A percentile compares a stretch with the other conserved stretches of the same genome.
Conservation (phyloP, 2,113 vertebrate genomes). For the Hiodon tergisus region DNA sequence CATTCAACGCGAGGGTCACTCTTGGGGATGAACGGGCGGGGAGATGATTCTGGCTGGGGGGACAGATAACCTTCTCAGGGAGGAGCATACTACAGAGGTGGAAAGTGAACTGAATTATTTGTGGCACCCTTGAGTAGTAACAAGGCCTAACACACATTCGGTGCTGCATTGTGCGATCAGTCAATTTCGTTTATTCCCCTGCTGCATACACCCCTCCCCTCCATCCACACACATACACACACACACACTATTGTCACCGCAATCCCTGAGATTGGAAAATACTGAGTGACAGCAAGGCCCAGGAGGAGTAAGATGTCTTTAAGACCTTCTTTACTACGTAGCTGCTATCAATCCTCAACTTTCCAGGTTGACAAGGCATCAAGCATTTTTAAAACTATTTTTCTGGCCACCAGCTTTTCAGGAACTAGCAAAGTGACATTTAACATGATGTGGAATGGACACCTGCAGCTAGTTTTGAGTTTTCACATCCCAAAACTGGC, state of each 20-base stretch:
- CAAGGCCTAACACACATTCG: too few species aligned
- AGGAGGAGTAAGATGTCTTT: neutral
- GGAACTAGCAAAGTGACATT: neutral
- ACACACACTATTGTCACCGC: neutral
- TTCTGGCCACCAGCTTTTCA: neutral
- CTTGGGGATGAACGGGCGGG: too few species aligned
- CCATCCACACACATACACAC: neutral
- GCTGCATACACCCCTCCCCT: neutral
- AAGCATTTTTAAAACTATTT: neutral
- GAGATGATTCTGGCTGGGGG: too few species aligned
- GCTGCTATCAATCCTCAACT: neutral
- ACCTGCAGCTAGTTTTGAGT: too few species aligned
- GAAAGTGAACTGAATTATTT: neutral
- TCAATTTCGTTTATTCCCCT: too few species aligned
- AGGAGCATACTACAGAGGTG: neutral
- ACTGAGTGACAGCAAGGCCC: neutral
- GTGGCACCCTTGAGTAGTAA: neutral
- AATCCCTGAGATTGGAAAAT: neutral
- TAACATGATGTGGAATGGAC: neutral
- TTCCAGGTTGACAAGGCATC: neutral
- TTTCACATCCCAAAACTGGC: too few species aligned
- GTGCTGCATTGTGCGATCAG: too few species aligned
- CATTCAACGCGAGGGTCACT: too few species aligned
- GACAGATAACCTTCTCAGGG: neutral
- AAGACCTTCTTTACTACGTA: neutral